Percentiles rank a stretch among this genome's conserved stretches.
Evolutionary conservation across 2,113 vertebrate genomes (phyloP).

Genomic region (Archilochus colubris): DNA sequence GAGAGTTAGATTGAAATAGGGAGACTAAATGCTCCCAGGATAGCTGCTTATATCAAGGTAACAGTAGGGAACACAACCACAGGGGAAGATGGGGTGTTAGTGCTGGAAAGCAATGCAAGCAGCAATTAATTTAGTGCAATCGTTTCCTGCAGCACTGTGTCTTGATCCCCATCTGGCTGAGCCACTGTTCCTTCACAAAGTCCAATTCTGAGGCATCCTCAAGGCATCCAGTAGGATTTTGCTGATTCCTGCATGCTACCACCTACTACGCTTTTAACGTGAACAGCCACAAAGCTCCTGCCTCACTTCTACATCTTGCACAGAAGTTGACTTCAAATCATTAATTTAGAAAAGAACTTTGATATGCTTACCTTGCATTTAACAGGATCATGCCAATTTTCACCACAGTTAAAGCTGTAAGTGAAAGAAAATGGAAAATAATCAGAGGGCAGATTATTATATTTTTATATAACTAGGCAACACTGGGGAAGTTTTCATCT

Average conservation of each 20-base stretch:
- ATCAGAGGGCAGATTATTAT: background rate
- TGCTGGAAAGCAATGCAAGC: background rate
- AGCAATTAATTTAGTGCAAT: background rate
- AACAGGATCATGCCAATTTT: constrained; percentile 99
- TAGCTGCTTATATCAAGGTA: background rate
- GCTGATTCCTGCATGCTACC: background rate
- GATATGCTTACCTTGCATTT: constrained; percentile 91
- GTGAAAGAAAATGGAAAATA: background rate
- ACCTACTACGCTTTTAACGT: background rate
- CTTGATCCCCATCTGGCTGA: background rate
- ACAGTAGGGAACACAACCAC: background rate
- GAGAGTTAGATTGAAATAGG: background rate
- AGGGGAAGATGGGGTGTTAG: background rate
- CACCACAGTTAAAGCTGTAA: constrained; percentile 97
- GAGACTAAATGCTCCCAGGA: background rate
- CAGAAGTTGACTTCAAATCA: background rate
- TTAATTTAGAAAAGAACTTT: background rate
- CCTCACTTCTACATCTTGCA: background rate
- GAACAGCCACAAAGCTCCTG: background rate
- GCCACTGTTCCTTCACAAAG: background rate
- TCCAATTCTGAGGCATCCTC: background rate
- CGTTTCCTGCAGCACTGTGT: background rate
- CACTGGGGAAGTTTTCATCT: background rate
- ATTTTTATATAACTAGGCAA: background rate
- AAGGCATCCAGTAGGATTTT: background rate